A percentile compares a stretch with the other conserved stretches of the same genome.
Conservation (phyloP, 1,140 invertebrate genomes). For the Drosophila dunni region DNA sequence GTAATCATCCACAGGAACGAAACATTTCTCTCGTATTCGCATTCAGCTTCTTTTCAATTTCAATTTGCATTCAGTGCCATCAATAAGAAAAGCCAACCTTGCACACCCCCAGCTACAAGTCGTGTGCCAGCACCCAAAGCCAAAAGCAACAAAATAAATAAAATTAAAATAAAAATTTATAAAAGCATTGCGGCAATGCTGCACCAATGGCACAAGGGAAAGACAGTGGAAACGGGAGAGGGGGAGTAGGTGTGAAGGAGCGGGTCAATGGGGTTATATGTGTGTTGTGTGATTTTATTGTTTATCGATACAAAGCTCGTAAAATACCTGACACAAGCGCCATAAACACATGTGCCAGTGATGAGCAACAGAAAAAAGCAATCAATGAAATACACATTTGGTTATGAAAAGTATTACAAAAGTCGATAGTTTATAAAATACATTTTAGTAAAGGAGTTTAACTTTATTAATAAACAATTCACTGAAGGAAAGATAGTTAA, state of each 20-base stretch:
- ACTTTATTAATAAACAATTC: no score
- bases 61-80: conserved; percentile 67
- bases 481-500: no score
- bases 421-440: background rate
- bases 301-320: conserved; percentile 79
- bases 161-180: conserved; percentile 80
- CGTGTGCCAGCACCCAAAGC: background rate
- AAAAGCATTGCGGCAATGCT: conserved; percentile 50
- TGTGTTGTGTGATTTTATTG: conserved; percentile 69
- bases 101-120: background rate
- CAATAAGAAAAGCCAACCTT: conserved; percentile 63
- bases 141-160: conserved; percentile 67
- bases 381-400: conserved; percentile 7
- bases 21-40: conserved; percentile 27
- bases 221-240: background rate
- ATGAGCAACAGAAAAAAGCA: conserved; percentile 27
- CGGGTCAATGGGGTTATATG: background rate
- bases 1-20: conserved; percentile 61
- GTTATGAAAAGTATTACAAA: background rate
- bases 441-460: background rate
- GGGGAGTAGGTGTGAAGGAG: background rate
- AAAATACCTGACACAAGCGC: conserved; percentile 68
- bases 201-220: conserved; percentile 9
- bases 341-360: conserved; percentile 35
- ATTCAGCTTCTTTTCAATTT: conserved; percentile 68